Evolutionary conservation across 2,888 invertebrate genomes (phyloP), one percentile per base, ranked within the genome.

Genomic region (Agriopis leucophaearia): DNA sequence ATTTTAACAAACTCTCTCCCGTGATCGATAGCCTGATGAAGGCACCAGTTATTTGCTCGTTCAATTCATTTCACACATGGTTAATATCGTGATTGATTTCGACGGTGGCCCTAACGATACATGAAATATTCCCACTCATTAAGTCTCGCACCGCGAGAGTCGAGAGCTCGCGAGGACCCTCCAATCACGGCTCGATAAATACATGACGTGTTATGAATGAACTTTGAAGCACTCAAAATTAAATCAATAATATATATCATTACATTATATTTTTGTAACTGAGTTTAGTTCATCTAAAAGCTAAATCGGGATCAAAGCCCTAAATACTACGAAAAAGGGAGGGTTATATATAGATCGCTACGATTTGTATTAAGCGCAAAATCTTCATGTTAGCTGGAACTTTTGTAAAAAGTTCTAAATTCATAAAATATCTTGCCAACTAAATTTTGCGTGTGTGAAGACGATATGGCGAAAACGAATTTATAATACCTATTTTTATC

Each of bases 1-100:
- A 45, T 27, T 57, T 57, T 44, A 57, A 57, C 15, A 35, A 38
- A 52, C 36, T 52, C 52, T 18, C 3, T 35, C 8, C 42, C 8
- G 13, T 35, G 59, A 55, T 64, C 59, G 59, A 73, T 73, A 38
- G 15, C 56, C 56, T 57, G 66, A 67, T 72, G 75, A 75, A 69
- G 61, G 69, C 72, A 72, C 74, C 78, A 80, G 79, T 84, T 84
- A 83, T 85, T 81, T 84, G 84, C 82, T 82, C 83, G 83, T 88
- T 85, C 88, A 86, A 85, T 88, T 89, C 90, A 88, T 90, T 90
- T 91, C 82, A 88, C 88, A 87, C 88, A 85, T 88, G 88, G 86
- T 90, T 90, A 91, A 90, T 90, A 90, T 86, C 86, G 85, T 90
- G 89, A 92, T 92, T 91, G 91, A 92, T 92, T 88, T 88, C 88